Base-by-base conservation (phyloP, 2,888 invertebrate species). In the Sarcophaga variegata region DNA sequence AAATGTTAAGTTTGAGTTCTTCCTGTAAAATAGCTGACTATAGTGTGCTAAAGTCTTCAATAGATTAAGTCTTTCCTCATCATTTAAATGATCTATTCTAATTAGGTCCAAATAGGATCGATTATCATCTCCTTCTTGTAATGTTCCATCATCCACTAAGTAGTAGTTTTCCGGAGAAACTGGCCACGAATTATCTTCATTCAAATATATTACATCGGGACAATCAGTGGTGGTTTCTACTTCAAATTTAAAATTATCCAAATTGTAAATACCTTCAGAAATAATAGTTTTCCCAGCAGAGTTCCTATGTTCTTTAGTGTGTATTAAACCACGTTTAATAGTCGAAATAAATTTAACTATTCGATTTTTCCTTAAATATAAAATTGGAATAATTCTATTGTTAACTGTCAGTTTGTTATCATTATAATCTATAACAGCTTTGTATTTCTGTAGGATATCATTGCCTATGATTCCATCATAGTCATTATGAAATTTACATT, bases 391-490 rank as follows among this genome's bases (percentile, higher is more conserved):
- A 4, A 11, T 64, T 37, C 14, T 71, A 27, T 54, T 54, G 20
- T 79, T 79, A 12, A 79, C 64, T 70, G 8, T 71, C 6, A 79
- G 14, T 64, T 64, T 12, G n/a, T 81, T 67, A n/a, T 62, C 60
- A 17, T 47, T 20, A 22, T 80, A 80, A 72, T 80, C 71, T 49
- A 80, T 72, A 45, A 66, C 45, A 10, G 72, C 71, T 45, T 59
- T 74, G n/a, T 74, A 74, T 20, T 5, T 45, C 4, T 20, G 45
- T n/a, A 81, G 8, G 12, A 81, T 14, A 60, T 81, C 81, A n/a
- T 74, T 81, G 2, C 80, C 72, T 66, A 80, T 66, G 59, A 80
- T 70, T 54, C 72, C 80, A 60, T 74, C 67, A 37, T 59, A 80
- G 8, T 60, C n/a, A 25, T 74, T 17, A 22, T 72, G 80, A 37